Base-by-base conservation (phyloP, 1,140 invertebrate species). In the Lasaia peninsularis region DNA sequence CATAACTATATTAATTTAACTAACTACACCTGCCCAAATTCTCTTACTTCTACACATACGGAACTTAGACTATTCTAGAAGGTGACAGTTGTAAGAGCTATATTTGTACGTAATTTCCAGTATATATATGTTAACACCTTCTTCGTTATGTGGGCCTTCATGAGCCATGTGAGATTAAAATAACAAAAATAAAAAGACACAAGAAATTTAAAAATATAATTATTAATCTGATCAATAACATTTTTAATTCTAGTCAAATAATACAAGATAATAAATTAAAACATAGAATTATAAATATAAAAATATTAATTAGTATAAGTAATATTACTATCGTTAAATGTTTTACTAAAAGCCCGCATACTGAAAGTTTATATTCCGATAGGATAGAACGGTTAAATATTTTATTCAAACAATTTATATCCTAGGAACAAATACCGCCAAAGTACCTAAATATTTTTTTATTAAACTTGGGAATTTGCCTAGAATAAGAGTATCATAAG, bases 51-150 rank as follows among this genome's bases (percentile, higher is more conserved):
- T 69, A 70, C 56, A 50, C 71, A 69, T 71, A 59, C 51, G 65
- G 53, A 60, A 56, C 58, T 71, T 69, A 67, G 33, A 67, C 64
- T 68, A 80, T 53, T 62, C 78, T 84, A 84, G 80, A 77, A 84
- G 78, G 78, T 80, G 80, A 84, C 80, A 65, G 40, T 63, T 65
- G 58, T 67, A 60, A 70, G 65, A 76, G 68, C 69, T 78, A 73
- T 66, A 74, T 75, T 80, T 78, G 77, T 78, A 80, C 75, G 77
- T 65, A 60, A 59, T 59, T 61, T 63, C 12, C 32, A 62, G 51
- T 56, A 52, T 24, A 53, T 58, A 10, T 12, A 16, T 33, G 16
- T 33, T 32, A 33, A 14, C 14, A 24, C 24, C 14, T 52, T 52
- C 24, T 50, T 24, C 34, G 37, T 53, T 3, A 20, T 20, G n/a